Percentiles rank a stretch among this genome's conserved stretches.
Evolutionary conservation across 2,797 vertebrate genomes (phyloP).

Genomic region (Peromyscus eremicus): DNA sequence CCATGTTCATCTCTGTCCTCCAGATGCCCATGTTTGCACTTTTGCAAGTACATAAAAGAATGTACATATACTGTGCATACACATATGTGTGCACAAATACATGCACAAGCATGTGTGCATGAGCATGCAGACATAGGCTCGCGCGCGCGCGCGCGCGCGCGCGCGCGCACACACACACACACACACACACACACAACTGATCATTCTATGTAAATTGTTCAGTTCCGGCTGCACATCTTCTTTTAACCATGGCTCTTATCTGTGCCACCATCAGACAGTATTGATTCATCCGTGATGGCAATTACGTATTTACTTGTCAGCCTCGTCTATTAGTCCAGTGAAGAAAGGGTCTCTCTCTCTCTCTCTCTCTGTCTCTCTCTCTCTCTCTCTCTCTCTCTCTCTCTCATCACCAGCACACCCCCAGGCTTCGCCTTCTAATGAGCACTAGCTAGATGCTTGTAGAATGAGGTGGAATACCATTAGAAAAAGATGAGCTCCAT

Average conservation of each 20-base stretch:
- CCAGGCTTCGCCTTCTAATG: background rate
- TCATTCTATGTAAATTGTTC: background rate
- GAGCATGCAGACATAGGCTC: too few relatives aligned
- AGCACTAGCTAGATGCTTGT: background rate
- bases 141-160: accelerated
- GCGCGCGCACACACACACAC: background rate
- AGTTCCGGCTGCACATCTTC: background rate
- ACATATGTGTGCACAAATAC: background rate
- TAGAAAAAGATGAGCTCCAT: constrained; percentile 36
- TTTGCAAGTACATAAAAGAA: background rate
- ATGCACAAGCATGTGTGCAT: background rate
- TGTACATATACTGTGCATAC: background rate
- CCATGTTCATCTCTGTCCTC: background rate
- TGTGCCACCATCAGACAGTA: background rate
- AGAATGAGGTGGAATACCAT: constrained; percentile 18
- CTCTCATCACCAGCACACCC: background rate
- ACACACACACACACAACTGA: background rate
- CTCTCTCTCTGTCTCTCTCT: background rate
- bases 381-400: background rate
- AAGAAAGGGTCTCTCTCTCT: background rate
- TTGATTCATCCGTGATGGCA: background rate
- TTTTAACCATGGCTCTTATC: background rate
- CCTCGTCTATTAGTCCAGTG: background rate
- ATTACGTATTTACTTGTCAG: background rate
- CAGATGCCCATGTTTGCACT: background rate